A percentile compares a stretch with the other conserved stretches of the same genome.
Evolutionary conservation across 2,888 invertebrate genomes (phyloP).

Genomic region (Scaptodrosophila latifasciaeformis): DNA sequence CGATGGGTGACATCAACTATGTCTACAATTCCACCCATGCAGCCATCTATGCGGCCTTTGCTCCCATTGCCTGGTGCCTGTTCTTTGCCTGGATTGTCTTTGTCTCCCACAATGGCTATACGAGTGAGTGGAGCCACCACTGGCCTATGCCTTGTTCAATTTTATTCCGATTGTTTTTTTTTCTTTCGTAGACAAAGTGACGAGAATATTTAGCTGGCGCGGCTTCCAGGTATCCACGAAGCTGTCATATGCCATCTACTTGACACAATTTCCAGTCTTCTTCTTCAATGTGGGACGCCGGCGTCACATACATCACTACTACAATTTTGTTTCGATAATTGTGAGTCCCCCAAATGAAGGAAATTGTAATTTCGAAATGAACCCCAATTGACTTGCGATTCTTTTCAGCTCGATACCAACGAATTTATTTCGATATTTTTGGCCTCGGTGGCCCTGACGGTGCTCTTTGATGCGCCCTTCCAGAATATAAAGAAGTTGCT

Average conservation of each 20-base stretch:
- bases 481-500: slow-evolving; percentile 80
- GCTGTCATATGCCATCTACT: slow-evolving; percentile 82
- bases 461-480: slow-evolving; percentile 82
- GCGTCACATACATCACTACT: slow-evolving; percentile 78
- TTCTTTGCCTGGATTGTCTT: slow-evolving; percentile 82
- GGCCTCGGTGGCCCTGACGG: slow-evolving; percentile 78
- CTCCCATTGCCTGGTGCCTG: slow-evolving; percentile 82
- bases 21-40: slow-evolving; percentile 80
- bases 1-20: slow-evolving; percentile 80
- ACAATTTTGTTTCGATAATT: slow-evolving; percentile 78
- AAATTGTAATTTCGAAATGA: too few relatives aligned
- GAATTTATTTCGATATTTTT: slow-evolving; percentile 78
- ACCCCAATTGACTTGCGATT: too few relatives aligned
- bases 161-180: neutral
- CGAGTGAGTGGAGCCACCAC: slow-evolving; percentile 72
- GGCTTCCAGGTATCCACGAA: slow-evolving; percentile 81
- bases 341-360: slow-evolving; percentile 71
- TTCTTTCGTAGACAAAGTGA: slow-evolving; percentile 76
- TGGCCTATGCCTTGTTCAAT: neutral
- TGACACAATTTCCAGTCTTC: slow-evolving; percentile 83
- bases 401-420: slow-evolving; percentile 78
- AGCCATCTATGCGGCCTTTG: slow-evolving; percentile 82
- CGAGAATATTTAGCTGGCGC: slow-evolving; percentile 78
- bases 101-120: slow-evolving; percentile 79
- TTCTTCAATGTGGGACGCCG: slow-evolving; percentile 82